Evolutionary conservation across 2,888 invertebrate species (phyloP), one percentile per base, ranked within the genome.

Genomic region (Xestia rhomboidea): DNA sequence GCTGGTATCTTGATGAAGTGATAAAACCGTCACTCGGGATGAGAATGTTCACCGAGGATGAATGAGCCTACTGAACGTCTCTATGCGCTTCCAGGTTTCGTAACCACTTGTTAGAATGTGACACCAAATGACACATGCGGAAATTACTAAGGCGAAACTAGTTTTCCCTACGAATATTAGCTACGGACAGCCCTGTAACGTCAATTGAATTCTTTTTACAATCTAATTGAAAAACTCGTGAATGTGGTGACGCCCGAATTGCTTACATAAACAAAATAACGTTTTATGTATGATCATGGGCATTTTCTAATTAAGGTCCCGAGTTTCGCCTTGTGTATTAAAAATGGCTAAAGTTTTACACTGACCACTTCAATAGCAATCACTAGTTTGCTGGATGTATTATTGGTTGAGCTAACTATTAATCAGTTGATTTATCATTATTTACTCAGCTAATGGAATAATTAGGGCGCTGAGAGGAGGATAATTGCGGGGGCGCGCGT

Each of bases 361-460:
- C n/a, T 34, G 21, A 46, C 83, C 79, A 76, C 70, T 84, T 77
- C 57, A 78, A 81, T 79, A 75, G 76, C 70, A 82, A 79, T 83
- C 72, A 83, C 38, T 41, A 75, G 69, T 78, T 77, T 74, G 67
- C 51, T 79, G 49, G 30, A 51, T 75, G 51, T 73, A 76, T 73
- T 77, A 82, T 83, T 81, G 81, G 79, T 81, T 83, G 70, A 78
- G 69, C 73, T 78, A 81, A 89, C 90, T 89, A 92, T 93, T 94
- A 93, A 93, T 92, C 90, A 91, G 91, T 87, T 90, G 91, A 92
- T 93, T 93, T 94, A 95, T 94, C 93, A 93, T 93, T 95, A 95
- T 95, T 95, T 95, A 93, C 90, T 91, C 94, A 94, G 93, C 92
- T 95, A 95, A 95, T 95, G 93, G 94, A 95, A 94, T 95, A 95